Conservation (phyloP, 2,888 invertebrate species). For the Dryomyza anilis region DNA sequence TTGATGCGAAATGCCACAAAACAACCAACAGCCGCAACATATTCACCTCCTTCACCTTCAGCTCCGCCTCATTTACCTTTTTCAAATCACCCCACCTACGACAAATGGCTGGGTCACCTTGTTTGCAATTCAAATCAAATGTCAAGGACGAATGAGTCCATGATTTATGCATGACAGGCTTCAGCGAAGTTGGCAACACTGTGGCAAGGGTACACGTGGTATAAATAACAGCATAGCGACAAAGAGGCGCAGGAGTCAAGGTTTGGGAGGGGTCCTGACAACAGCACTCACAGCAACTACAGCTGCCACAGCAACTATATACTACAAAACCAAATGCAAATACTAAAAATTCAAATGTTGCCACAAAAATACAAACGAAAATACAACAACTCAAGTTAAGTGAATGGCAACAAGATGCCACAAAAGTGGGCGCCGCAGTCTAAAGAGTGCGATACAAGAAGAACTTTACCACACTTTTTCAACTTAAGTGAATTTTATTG, state of each 20-base stretch:
- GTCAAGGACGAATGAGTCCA: constrained; percentile 31
- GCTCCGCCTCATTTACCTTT: neutral
- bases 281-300: neutral
- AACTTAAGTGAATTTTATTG: constrained; percentile 16
- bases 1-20: neutral
- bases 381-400: neutral
- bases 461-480: too few relatives aligned
- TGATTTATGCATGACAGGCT: constrained; percentile 33
- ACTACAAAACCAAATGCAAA: neutral
- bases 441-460: neutral
- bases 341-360: neutral
- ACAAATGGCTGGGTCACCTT: neutral
- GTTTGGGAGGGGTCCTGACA: neutral
- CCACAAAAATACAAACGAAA: neutral
- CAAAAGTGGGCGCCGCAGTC: neutral
- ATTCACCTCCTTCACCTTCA: neutral
- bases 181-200: constrained; percentile 8
- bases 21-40: neutral
- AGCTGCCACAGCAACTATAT: neutral
- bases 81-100: neutral
- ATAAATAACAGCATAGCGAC: too few relatives aligned
- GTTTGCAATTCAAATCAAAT: constrained; percentile 17
- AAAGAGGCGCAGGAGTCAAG: neutral
- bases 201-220: neutral
- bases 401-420: neutral